Conservation (phyloP, 2,888 invertebrate genomes). For the Dynastes grantii region DNA sequence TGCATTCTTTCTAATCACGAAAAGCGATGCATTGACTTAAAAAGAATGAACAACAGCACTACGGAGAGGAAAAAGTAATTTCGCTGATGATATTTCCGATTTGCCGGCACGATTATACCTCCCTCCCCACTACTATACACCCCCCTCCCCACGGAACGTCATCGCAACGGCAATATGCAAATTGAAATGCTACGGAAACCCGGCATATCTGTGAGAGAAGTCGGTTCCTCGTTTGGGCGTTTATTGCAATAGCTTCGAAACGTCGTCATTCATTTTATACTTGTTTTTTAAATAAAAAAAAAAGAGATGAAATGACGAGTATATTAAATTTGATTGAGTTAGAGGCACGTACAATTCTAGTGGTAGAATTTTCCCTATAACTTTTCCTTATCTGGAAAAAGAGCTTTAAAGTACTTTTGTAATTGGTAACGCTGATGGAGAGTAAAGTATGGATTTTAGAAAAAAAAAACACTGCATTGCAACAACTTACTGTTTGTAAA, state of each 20-base stretch:
- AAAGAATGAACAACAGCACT: not conserved
- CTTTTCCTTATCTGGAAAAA: too few species aligned
- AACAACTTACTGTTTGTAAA: too few species aligned
- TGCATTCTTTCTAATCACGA: too few species aligned
- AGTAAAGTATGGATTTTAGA: too few species aligned
- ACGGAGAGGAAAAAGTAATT: conserved; percentile 5
- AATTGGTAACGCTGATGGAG: too few species aligned
- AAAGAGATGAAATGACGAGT: not conserved
- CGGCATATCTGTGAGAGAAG: not conserved
- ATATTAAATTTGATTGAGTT: not conserved
- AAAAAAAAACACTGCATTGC: too few species aligned
- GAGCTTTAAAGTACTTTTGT: too few species aligned
- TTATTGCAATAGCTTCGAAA: not conserved
- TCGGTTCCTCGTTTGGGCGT: not conserved
- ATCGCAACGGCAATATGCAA: conserved; percentile 4
- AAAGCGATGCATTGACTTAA: not conserved
- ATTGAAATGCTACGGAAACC: not conserved
- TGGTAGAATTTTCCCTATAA: too few species aligned
- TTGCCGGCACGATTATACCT: not conserved
- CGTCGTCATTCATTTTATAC: not conserved
- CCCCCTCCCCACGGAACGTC: not conserved
- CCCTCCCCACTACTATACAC: not conserved
- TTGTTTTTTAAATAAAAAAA: not conserved
- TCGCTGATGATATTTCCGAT: not conserved
- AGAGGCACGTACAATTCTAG: not conserved